These are phyloP conservation scores for Homalodisca vitripennis DNA, from an alignment of 1,140 invertebrate species.

Conservation along the genomic window DNA sequence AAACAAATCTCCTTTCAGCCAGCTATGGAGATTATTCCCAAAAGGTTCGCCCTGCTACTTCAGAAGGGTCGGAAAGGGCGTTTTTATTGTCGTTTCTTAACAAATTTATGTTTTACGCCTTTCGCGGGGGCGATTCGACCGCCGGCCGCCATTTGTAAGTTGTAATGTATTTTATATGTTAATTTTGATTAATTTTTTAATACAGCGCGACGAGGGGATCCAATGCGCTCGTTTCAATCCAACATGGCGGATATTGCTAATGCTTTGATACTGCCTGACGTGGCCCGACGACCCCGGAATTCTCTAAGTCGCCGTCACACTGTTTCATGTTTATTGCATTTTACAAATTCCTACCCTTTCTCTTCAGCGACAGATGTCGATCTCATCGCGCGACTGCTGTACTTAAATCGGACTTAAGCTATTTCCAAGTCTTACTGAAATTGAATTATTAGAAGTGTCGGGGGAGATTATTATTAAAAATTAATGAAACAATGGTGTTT, in stretches of 20 bases:
- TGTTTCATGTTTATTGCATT: constrained; percentile 15
- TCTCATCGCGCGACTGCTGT: background rate
- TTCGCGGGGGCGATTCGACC: background rate
- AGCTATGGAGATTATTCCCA: constrained; percentile 31
- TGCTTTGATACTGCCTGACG: background rate
- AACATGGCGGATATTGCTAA: constrained; percentile 7
- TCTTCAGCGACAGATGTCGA: background rate
- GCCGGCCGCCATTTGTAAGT: background rate
- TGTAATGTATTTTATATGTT: background rate
- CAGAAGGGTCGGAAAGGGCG: background rate
- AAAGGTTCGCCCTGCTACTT: constrained; percentile 13
- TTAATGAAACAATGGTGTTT: too few species aligned
- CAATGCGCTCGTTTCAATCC: background rate
- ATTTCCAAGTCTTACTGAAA: background rate
- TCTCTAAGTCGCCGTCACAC: background rate
- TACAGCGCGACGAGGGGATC: background rate
- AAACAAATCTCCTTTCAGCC: constrained; percentile 32
- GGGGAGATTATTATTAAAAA: too few species aligned
- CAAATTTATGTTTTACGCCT: constrained; percentile 29
- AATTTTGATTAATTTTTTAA: constrained; percentile 11
- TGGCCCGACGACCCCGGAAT: too few species aligned
- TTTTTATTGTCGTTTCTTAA: constrained; percentile 26
- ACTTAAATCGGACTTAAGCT: background rate
- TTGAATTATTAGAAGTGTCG: too few species aligned
- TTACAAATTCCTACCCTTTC: background rate